Base-by-base conservation (phyloP, 2,113 vertebrate species). In the Stegostoma tigrinum region DNA sequence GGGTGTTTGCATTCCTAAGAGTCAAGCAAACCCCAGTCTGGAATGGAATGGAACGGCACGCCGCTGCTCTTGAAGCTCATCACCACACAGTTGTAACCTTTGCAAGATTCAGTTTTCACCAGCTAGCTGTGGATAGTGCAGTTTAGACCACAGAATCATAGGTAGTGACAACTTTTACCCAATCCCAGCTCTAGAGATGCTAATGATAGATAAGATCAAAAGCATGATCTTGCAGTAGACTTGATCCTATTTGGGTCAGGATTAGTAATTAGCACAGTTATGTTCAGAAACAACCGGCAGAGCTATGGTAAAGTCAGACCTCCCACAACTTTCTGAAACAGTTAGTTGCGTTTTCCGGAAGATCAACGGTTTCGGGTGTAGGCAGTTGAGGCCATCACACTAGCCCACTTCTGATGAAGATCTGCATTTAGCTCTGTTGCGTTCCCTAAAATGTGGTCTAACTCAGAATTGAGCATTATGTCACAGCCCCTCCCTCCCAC, bases 341-440 rank as follows among this genome's bases (percentile, higher is more conserved):
- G 94, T 95, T 70, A 95, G 94, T 72, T 95, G 94, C 94, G 94
- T 52, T 70, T 75, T 95, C 67, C 94, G 94, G 94, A 95, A 95
- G 94, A 95, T 95, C 68, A 45, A 48, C 94, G 94, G 94, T 95
- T 95, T 95, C 94, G 94, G n/a, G 94, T 10, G 5, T 8, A 95
- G 94, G 34, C 27, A 95, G 94, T 52, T n/a, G 67, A 72, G 42
- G 66, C 14, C 94, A 72, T 52, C 45, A 10, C 8, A 24, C 72
- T 95, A 72, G 94, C 68, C 70, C 91, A 94, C 34, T 67, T 64
- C 91, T 42, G 64, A 89, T 89, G 61, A 89, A 61, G 17, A 64
- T 66, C 94, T 12, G 2, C 23, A 94, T 14, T 8, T 45, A 19
- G 38, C 91, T 45, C 90, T 66, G 90, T 93, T 67, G 87, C 24